Conservation (phyloP, 2,888 invertebrate species). For the Dryadula phaetusa region DNA sequence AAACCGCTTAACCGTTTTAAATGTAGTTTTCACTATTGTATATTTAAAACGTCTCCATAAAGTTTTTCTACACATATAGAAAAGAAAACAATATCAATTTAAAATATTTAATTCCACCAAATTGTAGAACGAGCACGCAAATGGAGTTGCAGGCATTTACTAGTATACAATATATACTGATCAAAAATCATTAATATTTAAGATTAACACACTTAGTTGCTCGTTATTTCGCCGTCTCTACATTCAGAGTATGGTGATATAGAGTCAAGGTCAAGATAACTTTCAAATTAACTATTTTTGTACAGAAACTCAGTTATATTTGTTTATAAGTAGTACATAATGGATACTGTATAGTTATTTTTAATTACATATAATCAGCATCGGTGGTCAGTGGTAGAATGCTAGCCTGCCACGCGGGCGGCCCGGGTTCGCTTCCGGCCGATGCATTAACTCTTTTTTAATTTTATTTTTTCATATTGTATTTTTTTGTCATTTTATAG, state of each 20-base stretch:
- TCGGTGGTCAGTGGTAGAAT: constrained; percentile 86
- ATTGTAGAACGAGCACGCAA: no score
- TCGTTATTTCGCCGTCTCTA: background rate
- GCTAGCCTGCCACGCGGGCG: constrained; percentile 85
- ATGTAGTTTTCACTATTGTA: no score
- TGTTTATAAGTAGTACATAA: background rate
- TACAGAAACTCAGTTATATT: background rate
- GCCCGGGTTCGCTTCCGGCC: constrained; percentile 84
- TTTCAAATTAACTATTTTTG: background rate
- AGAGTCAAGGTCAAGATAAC: constrained; percentile 6
- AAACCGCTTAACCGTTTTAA: no score
- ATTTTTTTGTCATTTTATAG: constrained; percentile 20
- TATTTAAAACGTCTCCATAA: no score
- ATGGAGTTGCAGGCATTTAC: no score
- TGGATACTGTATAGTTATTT: background rate
- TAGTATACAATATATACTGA: no score
- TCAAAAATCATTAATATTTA: no score
- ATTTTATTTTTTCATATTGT: constrained; percentile 20
- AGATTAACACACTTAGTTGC: background rate
- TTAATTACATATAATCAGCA: constrained; percentile 53
- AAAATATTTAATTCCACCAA: no score
- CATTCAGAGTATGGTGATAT: background rate
- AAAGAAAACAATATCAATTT: no score
- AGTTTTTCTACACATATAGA: no score
- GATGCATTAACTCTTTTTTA: constrained; percentile 51